Percentiles rank a stretch among this genome's conserved stretches.
phyloP scores from a whole-genome alignment of 2,797 vertebrate genomes.

The Orestias chungarensis region DNA sequence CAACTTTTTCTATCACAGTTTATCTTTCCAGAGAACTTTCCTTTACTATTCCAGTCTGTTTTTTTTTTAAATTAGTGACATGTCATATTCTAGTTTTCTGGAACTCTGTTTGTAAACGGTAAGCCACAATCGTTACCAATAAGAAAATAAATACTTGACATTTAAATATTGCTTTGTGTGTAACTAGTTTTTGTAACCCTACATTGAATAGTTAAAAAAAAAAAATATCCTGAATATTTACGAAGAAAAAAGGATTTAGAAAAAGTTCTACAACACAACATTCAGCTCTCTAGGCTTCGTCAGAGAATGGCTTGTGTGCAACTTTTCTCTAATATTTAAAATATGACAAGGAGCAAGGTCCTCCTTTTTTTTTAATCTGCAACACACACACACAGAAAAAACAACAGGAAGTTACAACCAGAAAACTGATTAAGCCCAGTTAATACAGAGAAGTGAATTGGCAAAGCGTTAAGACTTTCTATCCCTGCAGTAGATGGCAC shows the following conservation, averaged over 20 bases:
- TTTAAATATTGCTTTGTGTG: background rate
- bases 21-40: background rate
- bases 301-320: background rate
- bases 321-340: background rate
- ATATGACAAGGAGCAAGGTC: background rate
- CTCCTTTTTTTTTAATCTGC: background rate
- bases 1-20: background rate
- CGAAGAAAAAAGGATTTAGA: background rate
- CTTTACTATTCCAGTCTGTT: background rate
- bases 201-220: background rate
- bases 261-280: background rate
- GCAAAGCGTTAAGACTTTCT: background rate
- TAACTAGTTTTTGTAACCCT: background rate
- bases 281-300: slow-evolving; percentile 8
- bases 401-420: background rate
- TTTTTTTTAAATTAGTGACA: background rate
- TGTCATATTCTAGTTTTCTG: background rate
- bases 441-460: background rate
- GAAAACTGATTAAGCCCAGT: background rate
- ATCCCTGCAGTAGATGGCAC: slow-evolving; percentile 68
- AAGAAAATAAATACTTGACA: background rate
- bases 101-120: background rate
- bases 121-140: background rate
- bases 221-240: background rate
- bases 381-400: background rate